Base-by-base conservation (phyloP, 2,113 vertebrate species). In the Nestor notabilis region DNA sequence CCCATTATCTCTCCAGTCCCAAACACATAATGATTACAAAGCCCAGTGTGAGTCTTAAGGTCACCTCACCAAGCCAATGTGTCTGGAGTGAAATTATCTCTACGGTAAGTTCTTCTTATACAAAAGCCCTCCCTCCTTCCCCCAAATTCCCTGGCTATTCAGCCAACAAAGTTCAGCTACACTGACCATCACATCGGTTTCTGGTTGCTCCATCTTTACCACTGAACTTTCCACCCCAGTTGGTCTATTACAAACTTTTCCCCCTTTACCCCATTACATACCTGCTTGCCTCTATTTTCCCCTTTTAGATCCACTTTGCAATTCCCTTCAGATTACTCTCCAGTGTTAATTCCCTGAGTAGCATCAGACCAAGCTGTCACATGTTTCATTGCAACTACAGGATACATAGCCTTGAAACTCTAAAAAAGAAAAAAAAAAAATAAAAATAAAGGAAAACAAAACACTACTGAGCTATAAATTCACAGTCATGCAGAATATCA, bases 201-300 rank as follows among this genome's bases (percentile, higher is more conserved):
- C 84, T 49, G 10, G 5, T 47, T 83, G 29, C 23, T 80, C 12
- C n/a, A 43, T 4, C 6, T 72, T 69, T 61, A 77, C 8, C 14
- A 41, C 43, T 24, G 33, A 85, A 72, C 21, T 18, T 63, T 74
- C 19, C 8, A 63, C 19, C 7, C 15, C 6, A 78, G 29, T 47
- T 18, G 3, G 27, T 16, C 25, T 61, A 10, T 81, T 92, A 75
- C 27, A 63, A 65, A 17, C 1, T 17, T 49, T 74, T 31, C 5
- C 13, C 17, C 5, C 23, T 60, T 37, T 17, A 3, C 13, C 1
- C 5, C 13, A 1, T 24, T n/a, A 43, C 2, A 1, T 44, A 65
- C 7, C 17, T 56, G 13, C 5, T 31, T 83, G 31, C 17, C 5
- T 77, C 11, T 11, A 13, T 20, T 23, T 65, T 43, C 5, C 20